Evolutionary conservation across 2,797 vertebrate species (phyloP).

Genomic region (Hoplostethus atlanticus): DNA sequence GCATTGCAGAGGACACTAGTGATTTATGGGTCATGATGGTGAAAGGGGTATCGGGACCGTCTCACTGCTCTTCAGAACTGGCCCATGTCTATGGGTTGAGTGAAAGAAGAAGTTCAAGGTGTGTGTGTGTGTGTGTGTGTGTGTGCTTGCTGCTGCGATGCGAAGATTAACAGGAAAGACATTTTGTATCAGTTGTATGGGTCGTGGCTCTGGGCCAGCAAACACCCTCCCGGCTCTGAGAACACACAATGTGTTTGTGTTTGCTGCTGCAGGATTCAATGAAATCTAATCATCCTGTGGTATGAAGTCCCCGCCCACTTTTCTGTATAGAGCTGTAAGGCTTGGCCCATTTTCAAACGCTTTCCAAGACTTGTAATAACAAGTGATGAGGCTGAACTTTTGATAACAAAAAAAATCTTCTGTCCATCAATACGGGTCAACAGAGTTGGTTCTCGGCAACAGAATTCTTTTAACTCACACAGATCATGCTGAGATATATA

Average conservation of each 20-base stretch:
- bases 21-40: slow-evolving; percentile 15
- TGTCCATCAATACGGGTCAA: not conserved
- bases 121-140: not conserved
- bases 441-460: not conserved
- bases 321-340: not conserved
- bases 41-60: not conserved
- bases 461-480: no score
- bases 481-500: no score
- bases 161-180: not conserved
- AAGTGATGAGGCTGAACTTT: slow-evolving; percentile 3
- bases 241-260: not conserved
- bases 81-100: not conserved
- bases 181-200: not conserved
- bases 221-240: not conserved
- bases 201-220: not conserved
- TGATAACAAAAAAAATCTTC: not conserved
- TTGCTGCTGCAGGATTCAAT: not conserved
- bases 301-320: not conserved
- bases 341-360: not conserved
- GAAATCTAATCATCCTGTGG: not conserved
- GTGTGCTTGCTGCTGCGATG: not conserved
- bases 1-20: slow-evolving; percentile 15
- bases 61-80: not conserved
- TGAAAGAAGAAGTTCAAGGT: not conserved
- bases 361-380: not conserved